Evolutionary conservation across 2,797 vertebrate species (phyloP).

Genomic region (Diplodus puntazzo): DNA sequence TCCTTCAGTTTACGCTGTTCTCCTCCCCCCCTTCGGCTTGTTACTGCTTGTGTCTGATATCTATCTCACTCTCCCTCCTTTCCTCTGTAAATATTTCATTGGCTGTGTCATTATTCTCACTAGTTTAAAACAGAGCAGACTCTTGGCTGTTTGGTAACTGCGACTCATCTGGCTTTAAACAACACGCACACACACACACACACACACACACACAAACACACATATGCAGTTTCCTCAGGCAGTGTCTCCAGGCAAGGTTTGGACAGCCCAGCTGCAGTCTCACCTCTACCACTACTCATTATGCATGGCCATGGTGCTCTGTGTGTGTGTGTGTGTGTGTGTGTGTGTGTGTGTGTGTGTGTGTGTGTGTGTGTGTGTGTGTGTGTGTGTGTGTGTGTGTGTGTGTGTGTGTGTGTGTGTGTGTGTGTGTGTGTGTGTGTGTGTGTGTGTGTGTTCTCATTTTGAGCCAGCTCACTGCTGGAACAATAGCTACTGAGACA

Average conservation of each 20-base stretch:
- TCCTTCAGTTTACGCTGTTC: not conserved
- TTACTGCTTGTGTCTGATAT: slow-evolving; percentile 12
- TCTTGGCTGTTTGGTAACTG: slow-evolving; percentile 20
- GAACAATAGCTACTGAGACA: slow-evolving; percentile 17
- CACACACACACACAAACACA: not conserved
- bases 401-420: not conserved
- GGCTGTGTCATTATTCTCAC: slow-evolving; percentile 9
- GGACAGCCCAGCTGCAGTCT: slow-evolving; percentile 47
- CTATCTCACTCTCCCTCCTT: not conserved
- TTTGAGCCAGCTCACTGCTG: slow-evolving; percentile 29
- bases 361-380: too few species aligned
- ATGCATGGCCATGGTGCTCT: slow-evolving; percentile 48
- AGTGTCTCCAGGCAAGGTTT: slow-evolving; percentile 44
- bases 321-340: slow-evolving; percentile 35
- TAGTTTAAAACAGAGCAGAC: slow-evolving; percentile 26
- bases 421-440: slow-evolving; percentile 38
- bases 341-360: slow-evolving; percentile 27
- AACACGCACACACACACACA: not conserved
- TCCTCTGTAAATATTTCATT: slow-evolving; percentile 31
- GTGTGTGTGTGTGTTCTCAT: slow-evolving; percentile 29
- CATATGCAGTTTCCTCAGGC: slow-evolving; percentile 11
- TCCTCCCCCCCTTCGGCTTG: not conserved
- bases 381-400: too few species aligned
- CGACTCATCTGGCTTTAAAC: slow-evolving; percentile 20
- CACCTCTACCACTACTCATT: slow-evolving; percentile 59